A percentile compares a stretch with the other conserved stretches of the same genome.
Conservation (phyloP, 92 coral and sea anemone species). For the Porites divaricata region DNA sequence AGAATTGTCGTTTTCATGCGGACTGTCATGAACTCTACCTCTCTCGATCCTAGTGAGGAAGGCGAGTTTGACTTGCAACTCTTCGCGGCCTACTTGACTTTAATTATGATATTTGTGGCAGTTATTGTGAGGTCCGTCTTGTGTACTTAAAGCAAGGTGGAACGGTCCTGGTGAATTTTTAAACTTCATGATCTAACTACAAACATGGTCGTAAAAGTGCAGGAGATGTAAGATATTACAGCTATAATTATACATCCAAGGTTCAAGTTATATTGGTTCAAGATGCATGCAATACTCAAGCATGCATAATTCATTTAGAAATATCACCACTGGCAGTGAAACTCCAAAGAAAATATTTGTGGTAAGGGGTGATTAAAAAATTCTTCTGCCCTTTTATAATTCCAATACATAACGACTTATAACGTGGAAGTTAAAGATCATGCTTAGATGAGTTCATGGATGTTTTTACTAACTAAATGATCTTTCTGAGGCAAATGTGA, state of each 20-base stretch:
- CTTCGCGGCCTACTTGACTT: slow-evolving; percentile 78
- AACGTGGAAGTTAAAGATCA: too few species aligned
- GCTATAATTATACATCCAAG: neutral
- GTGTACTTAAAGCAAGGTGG: slow-evolving; percentile 44
- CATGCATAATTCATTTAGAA: neutral
- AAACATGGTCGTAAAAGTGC: too few species aligned
- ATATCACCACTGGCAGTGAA: neutral
- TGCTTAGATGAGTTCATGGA: too few species aligned
- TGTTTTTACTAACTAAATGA: too few species aligned
- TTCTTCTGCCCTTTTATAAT: too few species aligned
- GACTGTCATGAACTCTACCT: slow-evolving; percentile 71
- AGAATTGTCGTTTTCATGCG: neutral
- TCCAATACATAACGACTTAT: too few species aligned
- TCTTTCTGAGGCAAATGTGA: too few species aligned
- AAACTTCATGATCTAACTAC: neutral
- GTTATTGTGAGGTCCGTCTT: slow-evolving; percentile 79
- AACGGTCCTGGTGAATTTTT: neutral
- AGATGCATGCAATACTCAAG: neutral
- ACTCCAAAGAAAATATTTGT: too few species aligned
- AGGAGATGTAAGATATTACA: neutral
- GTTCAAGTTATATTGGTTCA: neutral
- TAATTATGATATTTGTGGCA: slow-evolving; percentile 80
- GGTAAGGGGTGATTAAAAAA: too few species aligned
- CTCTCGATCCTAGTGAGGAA: slow-evolving; percentile 25
- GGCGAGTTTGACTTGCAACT: slow-evolving; percentile 72